These are phyloP conservation scores for Fukomys damarensis DNA, from an alignment of 2,113 vertebrate genomes.

Conservation along the genomic window DNA sequence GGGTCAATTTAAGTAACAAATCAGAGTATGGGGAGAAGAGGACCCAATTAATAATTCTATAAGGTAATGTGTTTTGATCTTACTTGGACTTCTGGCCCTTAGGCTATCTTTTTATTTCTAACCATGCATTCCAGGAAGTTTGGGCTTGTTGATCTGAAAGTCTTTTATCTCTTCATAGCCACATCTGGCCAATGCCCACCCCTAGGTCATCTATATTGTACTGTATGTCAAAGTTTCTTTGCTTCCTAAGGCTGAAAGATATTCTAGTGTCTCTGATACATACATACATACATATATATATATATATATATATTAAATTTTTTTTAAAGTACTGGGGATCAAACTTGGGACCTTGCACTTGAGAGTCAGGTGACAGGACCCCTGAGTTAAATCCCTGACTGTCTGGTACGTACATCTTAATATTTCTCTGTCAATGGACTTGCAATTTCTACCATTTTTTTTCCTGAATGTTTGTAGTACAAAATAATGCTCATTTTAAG, in stretches of 20 bases:
- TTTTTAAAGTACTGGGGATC: too few relatives aligned
- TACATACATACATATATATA: too few relatives aligned
- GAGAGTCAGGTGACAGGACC: too few relatives aligned
- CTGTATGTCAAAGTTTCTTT: background rate
- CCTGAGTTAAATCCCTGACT: too few relatives aligned
- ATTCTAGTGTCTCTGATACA: background rate
- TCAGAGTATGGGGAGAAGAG: background rate
- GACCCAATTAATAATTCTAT: background rate
- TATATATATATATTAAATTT: too few relatives aligned
- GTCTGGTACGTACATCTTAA: background rate
- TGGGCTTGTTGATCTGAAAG: background rate
- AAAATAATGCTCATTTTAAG: background rate
- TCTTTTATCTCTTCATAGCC: background rate
- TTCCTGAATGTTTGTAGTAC: background rate
- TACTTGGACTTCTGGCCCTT: background rate
- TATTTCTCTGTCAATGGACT: background rate
- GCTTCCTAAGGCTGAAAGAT: background rate
- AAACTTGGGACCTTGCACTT: too few relatives aligned
- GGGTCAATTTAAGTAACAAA: too few relatives aligned
- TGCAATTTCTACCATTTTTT: background rate
- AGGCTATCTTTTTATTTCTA: too few relatives aligned
- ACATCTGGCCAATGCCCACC: background rate
- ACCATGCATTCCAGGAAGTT: background rate
- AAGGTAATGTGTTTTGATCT: background rate
- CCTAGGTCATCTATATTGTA: background rate